phyloP scores from a whole-genome alignment of 2,113 vertebrate genomes.

The Ochotona princeps region DNA sequence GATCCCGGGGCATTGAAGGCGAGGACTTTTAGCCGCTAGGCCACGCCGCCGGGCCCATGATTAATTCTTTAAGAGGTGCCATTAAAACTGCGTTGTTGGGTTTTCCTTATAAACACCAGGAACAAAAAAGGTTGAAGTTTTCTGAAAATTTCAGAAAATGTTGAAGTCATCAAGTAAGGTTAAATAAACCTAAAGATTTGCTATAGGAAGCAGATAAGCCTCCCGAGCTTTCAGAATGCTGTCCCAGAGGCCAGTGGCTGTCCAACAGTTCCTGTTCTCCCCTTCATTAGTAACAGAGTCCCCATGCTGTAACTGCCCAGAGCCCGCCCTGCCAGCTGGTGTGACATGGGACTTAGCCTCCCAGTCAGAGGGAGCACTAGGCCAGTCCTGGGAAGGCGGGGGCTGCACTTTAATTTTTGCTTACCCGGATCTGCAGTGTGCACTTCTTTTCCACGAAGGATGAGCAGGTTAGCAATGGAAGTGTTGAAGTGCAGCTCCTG shows the following conservation, averaged over 20 bases:
- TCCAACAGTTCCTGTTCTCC: background rate
- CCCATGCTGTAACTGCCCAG: background rate
- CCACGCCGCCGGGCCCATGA: too few relatives aligned
- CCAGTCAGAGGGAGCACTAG: background rate
- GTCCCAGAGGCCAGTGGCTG: background rate
- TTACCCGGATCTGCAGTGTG: conserved; percentile 90
- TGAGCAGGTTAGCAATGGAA: conserved; percentile 94
- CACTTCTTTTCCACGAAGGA: conserved; percentile 94
- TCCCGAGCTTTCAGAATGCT: conserved; percentile 8
- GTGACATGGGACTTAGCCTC: background rate
- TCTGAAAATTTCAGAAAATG: too few relatives aligned
- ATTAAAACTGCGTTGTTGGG: background rate
- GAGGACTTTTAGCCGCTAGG: too few relatives aligned
- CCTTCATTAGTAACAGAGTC: background rate
- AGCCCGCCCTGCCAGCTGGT: background rate
- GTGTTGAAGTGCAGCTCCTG: conserved; percentile 88
- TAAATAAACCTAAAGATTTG: background rate
- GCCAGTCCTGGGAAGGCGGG: too few relatives aligned
- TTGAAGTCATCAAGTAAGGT: conserved; percentile 25
- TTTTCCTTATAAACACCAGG: background rate
- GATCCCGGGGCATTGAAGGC: too few relatives aligned
- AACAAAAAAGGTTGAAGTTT: too few relatives aligned
- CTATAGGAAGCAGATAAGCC: background rate
- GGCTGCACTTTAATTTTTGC: conserved; percentile 44
- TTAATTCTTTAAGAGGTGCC: background rate